phyloP scores from a whole-genome alignment of 2,113 vertebrate species.

The Tautogolabrus adspersus region DNA sequence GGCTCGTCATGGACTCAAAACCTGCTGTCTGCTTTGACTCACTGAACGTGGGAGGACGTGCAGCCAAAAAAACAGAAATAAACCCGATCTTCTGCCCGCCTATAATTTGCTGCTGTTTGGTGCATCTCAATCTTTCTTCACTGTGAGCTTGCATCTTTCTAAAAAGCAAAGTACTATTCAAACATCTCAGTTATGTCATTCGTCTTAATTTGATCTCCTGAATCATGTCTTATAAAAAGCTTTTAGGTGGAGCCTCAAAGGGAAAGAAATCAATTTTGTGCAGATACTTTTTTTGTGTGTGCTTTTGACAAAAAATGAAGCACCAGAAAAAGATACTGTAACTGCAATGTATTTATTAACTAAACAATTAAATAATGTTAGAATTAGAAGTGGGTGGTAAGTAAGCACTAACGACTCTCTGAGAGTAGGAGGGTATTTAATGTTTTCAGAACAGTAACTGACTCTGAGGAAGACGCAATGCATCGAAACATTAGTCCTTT shows the following conservation, averaged over 20 bases:
- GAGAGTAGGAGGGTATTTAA: too few species aligned
- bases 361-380: too few species aligned
- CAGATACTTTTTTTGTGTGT: too few species aligned
- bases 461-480: too few species aligned
- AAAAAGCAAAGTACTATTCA: not conserved
- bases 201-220: not conserved
- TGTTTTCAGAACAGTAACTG: too few species aligned
- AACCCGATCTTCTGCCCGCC: slow-evolving; percentile 2
- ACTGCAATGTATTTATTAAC: too few species aligned
- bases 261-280: not conserved
- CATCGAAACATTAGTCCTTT: too few species aligned
- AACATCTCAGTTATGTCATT: not conserved
- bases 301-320: too few species aligned
- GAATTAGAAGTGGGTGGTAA: too few species aligned
- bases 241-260: not conserved
- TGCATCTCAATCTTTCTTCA: not conserved
- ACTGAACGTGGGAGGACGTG: slow-evolving; percentile 53
- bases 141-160: not conserved
- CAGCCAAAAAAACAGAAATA: slow-evolving; percentile 26
- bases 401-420: too few species aligned
- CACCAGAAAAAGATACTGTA: too few species aligned
- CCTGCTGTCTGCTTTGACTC: slow-evolving; percentile 58
- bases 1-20: slow-evolving; percentile 23
- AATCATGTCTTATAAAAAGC: not conserved
- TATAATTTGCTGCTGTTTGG: not conserved